Evolutionary conservation across 2,797 vertebrate genomes (phyloP), one percentile per base, ranked within the genome.

Genomic region (Alfaro cultratus): DNA sequence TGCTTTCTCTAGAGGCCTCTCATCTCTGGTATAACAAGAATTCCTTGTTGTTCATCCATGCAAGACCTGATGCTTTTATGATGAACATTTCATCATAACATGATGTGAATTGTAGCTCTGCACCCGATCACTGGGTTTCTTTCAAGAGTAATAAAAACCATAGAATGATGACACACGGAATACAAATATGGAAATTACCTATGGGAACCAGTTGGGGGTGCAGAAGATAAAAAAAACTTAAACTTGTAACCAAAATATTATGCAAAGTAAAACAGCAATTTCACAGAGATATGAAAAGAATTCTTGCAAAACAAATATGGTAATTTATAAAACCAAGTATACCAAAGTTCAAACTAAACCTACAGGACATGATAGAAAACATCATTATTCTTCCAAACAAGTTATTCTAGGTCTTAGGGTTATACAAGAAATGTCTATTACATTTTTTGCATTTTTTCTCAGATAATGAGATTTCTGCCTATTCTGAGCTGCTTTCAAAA

Each of bases 71-170:
- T 78, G 23, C 1, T 79, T 57, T 82, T 46, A 18, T 26, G 1
- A 76, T 47, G 13, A 47, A 3, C 41, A 70, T 73, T 79, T 21
- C 49, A 31, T 46, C 39, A 51, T 34, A 80, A 31, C 34, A 16
- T 70, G 10, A 64, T 23, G 8, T 79, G 78, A 79, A 84, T 74
- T 80, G 78, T 80, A 26, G 60, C 29, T 2, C 60, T 3, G 29
- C 39, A 68, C 10, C 5, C 29, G 43, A 23, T 57, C 39, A 39
- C 0, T 55, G 15, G 1, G 53, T 73, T 29, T 46, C 16, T 72
- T 73, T 76, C 18, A 0, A 57, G 23, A 74, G 23, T 12, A 46
- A 82, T 5, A 55, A n/a, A 55, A n/a, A 31, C 13, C 0, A 1
- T 34, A 15, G 29, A 62, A 34, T 13, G 15, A 62, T 6, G 55